Evolutionary conservation across 2,888 invertebrate species (phyloP).

Genomic region (Zhuqinia jingwanae): DNA sequence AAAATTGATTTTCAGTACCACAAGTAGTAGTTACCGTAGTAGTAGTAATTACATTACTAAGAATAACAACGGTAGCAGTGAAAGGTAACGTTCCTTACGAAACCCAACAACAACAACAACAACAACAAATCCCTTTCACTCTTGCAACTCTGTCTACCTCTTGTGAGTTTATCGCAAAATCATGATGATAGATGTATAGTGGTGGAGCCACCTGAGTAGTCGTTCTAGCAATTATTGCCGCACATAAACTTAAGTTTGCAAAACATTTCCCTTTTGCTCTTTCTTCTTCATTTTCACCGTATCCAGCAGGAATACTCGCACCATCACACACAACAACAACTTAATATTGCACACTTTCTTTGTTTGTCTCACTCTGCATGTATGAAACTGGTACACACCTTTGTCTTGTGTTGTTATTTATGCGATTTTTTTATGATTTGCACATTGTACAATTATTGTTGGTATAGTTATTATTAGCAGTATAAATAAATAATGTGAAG

Average conservation of each 20-base stretch:
- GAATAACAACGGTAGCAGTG: too few species aligned
- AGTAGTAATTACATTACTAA: too few species aligned
- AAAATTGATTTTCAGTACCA: too few species aligned
- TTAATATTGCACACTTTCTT: conserved; percentile 40
- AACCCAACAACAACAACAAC: too few species aligned
- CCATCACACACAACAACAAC: neutral
- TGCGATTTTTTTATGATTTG: too few species aligned
- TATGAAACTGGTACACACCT: neutral
- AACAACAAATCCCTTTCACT: neutral
- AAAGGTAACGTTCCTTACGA: too few species aligned
- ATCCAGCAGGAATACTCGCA: neutral
- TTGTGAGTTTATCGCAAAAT: conserved; percentile 25
- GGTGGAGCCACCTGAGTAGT: conserved; percentile 26
- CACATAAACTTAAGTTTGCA: neutral
- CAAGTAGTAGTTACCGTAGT: too few species aligned
- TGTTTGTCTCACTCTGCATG: neutral
- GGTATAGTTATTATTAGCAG: neutral
- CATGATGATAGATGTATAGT: neutral
- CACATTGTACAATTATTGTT: too few species aligned
- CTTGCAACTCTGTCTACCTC: conserved; percentile 1
- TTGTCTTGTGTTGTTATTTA: too few species aligned
- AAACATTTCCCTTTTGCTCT: neutral
- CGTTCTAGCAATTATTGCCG: neutral
- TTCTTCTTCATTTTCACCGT: conserved; percentile 14
- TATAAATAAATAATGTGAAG: neutral